These are phyloP conservation scores for Nansenia antarctica DNA, from an alignment of 2,113 vertebrate species.

Conservation along the genomic window DNA sequence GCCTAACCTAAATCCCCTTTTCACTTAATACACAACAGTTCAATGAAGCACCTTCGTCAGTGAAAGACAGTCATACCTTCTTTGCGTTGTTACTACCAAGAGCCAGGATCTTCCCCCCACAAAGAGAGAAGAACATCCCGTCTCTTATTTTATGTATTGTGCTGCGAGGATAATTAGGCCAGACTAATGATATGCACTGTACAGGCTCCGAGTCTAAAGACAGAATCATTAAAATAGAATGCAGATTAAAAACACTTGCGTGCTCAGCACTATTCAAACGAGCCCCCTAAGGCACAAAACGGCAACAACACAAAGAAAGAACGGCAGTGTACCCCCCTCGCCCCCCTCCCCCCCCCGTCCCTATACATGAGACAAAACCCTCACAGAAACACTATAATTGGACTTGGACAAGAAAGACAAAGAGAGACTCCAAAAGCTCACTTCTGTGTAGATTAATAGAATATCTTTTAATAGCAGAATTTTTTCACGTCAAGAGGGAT, in stretches of 20 bases:
- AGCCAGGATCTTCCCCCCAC: not conserved
- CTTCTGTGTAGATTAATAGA: slow-evolving; percentile 45
- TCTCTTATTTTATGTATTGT: slow-evolving; percentile 4
- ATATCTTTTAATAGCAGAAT: slow-evolving; percentile 17
- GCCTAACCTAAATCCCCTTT: slow-evolving; percentile 16
- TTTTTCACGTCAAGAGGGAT: not conserved
- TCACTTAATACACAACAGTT: not conserved
- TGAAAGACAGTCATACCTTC: not conserved
- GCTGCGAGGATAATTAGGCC: slow-evolving; percentile 6
- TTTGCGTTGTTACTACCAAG: not conserved
- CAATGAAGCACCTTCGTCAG: not conserved
- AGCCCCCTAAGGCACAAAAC: slow-evolving; percentile 23
- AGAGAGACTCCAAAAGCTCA: not conserved
- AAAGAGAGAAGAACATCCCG: slow-evolving; percentile 7
- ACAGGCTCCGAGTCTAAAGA: slow-evolving; percentile 8
- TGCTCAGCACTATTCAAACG: slow-evolving; percentile 55
- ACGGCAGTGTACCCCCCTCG: slow-evolving; percentile 30
- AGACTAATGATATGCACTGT: slow-evolving; percentile 3
- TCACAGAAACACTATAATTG: no score
- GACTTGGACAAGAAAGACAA: no score
- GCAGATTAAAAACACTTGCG: slow-evolving; percentile 34
- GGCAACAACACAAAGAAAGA: slow-evolving; percentile 17
- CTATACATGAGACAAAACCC: slow-evolving; percentile 13
- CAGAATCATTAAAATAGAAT: slow-evolving; percentile 45
- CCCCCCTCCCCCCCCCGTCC: not conserved